Base-by-base conservation (phyloP, 1,140 invertebrate species). In the Drosophila sechellia region DNA sequence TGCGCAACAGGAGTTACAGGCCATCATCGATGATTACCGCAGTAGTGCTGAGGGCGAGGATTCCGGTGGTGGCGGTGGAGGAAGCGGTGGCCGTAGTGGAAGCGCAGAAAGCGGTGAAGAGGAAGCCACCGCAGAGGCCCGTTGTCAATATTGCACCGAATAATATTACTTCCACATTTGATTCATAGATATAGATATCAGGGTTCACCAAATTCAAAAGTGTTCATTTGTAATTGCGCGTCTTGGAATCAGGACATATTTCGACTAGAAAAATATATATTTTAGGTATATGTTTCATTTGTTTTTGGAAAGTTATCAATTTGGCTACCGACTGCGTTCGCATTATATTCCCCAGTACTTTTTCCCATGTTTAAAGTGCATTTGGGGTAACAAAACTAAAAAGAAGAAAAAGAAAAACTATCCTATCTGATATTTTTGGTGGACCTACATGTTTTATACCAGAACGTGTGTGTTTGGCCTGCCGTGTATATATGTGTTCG, bases 1-100 rank as follows among this genome's bases (percentile, higher is more conserved):
- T 70, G 96, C 96, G 0, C 94, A 95, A 77, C 58, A 81, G 52
- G 89, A 91, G 61, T 34, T 91, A n/a, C 89, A 91, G 58, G 70
- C 69, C 17, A 81, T 91, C 12, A 91, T 91, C n/a, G 84, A 91
- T 39, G 84, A 91, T 20, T 91, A 91, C 45, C 76, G 72, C 13
- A 39, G 37, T 5, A 39, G 37, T 39, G 37, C 37, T 10, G 66
- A 68, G 11, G 55, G 37, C 5, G 63, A 71, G 17, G 53, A 54
- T 2, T 65, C 68, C 6, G 53, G 17, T 4, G 34, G 27, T 3
- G 46, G 20, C 2, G 49, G 15, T 0, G 34, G 17, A 1, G 39
- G 10, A n/a, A 5, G 25, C 13, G 13, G 22, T 8, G 20, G 42
- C 31, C 11, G 72, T 42, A 12, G 37, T 13, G 37, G 13, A 4